Evolutionary conservation across 2,113 vertebrate species (phyloP).

Genomic region (Connochaetes taurinus): DNA sequence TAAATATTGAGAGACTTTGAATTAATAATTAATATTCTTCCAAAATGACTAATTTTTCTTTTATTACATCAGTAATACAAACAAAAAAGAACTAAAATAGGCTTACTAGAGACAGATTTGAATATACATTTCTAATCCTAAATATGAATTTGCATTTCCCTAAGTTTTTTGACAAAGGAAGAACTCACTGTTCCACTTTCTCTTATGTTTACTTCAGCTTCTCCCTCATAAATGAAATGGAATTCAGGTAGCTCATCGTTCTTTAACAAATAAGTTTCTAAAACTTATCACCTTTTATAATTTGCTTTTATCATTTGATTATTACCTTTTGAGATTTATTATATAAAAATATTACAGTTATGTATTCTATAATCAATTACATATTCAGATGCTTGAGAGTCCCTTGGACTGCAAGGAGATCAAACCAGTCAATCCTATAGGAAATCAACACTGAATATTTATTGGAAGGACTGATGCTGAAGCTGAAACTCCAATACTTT

Average conservation of each 20-base stretch:
- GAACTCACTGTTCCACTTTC: background rate
- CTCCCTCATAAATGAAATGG: background rate
- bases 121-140: background rate
- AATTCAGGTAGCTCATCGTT: background rate
- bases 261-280: background rate
- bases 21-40: background rate
- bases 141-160: background rate
- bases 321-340: background rate
- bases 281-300: background rate
- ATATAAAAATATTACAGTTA: background rate
- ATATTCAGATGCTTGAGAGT: background rate
- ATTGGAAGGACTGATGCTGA: background rate
- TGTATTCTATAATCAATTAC: background rate
- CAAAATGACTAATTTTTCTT: background rate
- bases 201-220: background rate
- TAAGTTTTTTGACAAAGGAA: background rate
- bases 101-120: background rate
- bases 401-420: background rate
- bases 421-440: background rate
- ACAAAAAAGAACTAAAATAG: background rate
- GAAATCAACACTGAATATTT: background rate
- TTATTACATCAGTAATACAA: background rate
- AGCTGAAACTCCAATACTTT: background rate
- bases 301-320: background rate
- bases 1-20: background rate